These are phyloP conservation scores for Castor canadensis DNA, from an alignment of 2,113 vertebrate species.

Conservation along the genomic window DNA sequence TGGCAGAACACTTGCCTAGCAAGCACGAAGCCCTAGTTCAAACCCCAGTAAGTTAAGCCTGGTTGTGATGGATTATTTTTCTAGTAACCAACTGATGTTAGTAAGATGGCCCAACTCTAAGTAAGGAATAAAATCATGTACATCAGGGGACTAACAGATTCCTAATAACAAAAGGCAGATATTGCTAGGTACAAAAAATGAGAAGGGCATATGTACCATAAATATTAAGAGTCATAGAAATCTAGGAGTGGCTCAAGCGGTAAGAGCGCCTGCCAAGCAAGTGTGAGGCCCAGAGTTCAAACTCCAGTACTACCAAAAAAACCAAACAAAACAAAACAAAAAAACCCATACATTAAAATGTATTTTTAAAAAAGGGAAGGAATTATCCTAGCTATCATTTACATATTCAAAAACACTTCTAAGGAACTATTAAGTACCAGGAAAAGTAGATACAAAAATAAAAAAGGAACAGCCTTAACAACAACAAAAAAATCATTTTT, in stretches of 20 bases:
- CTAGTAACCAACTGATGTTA: conserved; percentile 6
- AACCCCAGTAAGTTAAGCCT: too few relatives aligned
- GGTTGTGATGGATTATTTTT: conserved; percentile 21
- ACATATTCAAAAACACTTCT: conserved; percentile 20
- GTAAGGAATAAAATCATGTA: conserved; percentile 28
- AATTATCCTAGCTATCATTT: neutral
- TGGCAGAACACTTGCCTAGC: too few relatives aligned
- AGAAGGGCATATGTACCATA: conserved; percentile 1
- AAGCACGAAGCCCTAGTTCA: too few relatives aligned
- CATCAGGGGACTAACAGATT: neutral
- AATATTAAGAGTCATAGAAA: conserved; percentile 49
- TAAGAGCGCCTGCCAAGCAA: too few relatives aligned
- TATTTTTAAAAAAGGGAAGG: too few relatives aligned
- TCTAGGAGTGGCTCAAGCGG: neutral
- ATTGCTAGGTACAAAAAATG: conserved; percentile 29
- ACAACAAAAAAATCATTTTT: too few relatives aligned
- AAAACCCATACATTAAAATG: too few relatives aligned
- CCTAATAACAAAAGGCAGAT: conserved; percentile 51
- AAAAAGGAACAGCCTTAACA: neutral
- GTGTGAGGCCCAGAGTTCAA: too few relatives aligned
- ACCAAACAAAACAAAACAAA: too few relatives aligned
- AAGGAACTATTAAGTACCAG: conserved; percentile 25
- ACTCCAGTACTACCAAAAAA: neutral
- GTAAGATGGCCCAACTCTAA: conserved; percentile 33
- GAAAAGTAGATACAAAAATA: conserved; percentile 39